phyloP scores from a whole-genome alignment of 2,888 invertebrate genomes.

The Hipparchia semele region DNA sequence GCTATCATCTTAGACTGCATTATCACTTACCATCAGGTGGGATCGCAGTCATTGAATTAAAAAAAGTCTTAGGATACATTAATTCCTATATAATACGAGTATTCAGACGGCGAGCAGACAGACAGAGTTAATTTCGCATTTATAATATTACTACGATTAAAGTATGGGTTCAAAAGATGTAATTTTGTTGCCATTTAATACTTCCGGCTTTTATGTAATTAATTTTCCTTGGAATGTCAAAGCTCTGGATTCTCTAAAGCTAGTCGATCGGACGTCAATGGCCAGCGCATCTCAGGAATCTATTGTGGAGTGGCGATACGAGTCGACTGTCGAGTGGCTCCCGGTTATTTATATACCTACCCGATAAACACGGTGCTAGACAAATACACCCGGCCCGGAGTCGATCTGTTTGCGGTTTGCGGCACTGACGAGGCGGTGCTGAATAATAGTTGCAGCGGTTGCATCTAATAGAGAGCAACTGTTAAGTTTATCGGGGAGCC shows the following conservation, averaged over 20 bases:
- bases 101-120: too few relatives aligned
- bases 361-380: slow-evolving; percentile 27
- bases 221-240: slow-evolving; percentile 4
- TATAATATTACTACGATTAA: too few relatives aligned
- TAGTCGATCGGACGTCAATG: slow-evolving; percentile 30
- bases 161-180: too few relatives aligned
- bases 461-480: slow-evolving; percentile 12
- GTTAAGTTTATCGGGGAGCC: background rate
- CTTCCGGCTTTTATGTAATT: too few relatives aligned
- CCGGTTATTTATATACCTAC: slow-evolving; percentile 36
- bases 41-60: too few relatives aligned
- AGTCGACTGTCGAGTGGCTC: slow-evolving; percentile 23
- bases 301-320: slow-evolving; percentile 22
- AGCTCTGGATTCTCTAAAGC: background rate
- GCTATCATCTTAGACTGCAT: too few relatives aligned
- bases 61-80: too few relatives aligned
- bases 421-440: background rate
- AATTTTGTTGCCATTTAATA: too few relatives aligned
- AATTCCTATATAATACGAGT: too few relatives aligned
- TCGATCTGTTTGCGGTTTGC: slow-evolving; percentile 29
- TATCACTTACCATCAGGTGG: too few relatives aligned
- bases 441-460: slow-evolving; percentile 20
- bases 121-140: too few relatives aligned
- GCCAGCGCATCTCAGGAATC: slow-evolving; percentile 36
- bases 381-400: slow-evolving; percentile 21